A percentile compares a stretch with the other conserved stretches of the same genome.
Conservation (phyloP, 1,140 invertebrate species). For the Heterodera carotae region DNA sequence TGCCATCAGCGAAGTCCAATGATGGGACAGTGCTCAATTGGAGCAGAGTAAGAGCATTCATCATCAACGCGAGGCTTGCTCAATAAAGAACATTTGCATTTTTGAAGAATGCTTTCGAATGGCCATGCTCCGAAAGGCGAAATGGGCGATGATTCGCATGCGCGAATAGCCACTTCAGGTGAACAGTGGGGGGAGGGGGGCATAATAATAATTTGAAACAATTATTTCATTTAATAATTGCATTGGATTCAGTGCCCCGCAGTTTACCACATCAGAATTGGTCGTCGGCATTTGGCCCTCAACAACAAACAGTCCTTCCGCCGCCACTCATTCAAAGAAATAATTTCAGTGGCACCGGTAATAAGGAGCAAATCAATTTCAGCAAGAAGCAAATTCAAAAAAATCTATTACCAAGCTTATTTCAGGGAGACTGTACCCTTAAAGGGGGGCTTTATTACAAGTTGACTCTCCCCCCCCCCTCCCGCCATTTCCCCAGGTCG, state of each 20-base stretch:
- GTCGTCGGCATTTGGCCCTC: slow-evolving; percentile 3
- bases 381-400: too few relatives aligned
- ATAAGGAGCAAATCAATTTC: background rate
- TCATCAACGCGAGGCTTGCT: too few relatives aligned
- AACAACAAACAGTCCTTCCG: slow-evolving; percentile 27
- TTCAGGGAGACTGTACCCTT: too few relatives aligned
- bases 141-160: background rate
- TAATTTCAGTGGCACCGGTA: slow-evolving; percentile 4
- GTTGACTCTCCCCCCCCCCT: too few relatives aligned
- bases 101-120: background rate
- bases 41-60: background rate
- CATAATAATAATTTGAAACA: too few relatives aligned
- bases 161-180: background rate
- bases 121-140: background rate
- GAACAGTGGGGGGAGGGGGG: too few relatives aligned
- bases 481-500: too few relatives aligned
- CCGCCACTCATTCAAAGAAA: slow-evolving; percentile 25
- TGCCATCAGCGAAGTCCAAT: background rate
- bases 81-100: background rate
- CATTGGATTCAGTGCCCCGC: slow-evolving; percentile 7
- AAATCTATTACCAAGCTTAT: too few relatives aligned
- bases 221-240: too few relatives aligned
- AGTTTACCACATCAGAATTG: background rate
- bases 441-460: too few relatives aligned
- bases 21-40: background rate